Conservation (phyloP, 1,140 invertebrate genomes). For the Samia ricini region DNA sequence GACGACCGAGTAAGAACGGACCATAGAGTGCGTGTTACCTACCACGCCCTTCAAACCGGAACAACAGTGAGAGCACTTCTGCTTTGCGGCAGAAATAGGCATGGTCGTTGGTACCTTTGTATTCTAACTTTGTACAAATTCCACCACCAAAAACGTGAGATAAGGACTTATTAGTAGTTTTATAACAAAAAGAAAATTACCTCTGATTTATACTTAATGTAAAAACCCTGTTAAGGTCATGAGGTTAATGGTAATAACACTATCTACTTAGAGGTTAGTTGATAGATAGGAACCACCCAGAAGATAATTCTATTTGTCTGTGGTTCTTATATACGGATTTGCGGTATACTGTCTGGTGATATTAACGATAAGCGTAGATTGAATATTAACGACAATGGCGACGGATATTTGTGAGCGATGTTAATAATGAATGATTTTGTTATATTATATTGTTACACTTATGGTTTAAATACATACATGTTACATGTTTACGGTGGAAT, state of each 20-base stretch:
- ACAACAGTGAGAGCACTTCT: no score
- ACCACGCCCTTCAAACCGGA: no score
- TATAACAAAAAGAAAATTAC: neutral
- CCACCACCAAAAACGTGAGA: neutral
- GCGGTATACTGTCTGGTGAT: neutral
- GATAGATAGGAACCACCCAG: neutral
- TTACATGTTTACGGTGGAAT: constrained; percentile 8
- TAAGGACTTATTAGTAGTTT: neutral
- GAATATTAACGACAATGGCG: neutral
- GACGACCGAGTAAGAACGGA: no score
- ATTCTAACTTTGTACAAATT: no score
- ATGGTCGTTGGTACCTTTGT: no score
- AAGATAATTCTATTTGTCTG: neutral
- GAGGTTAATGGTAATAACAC: neutral
- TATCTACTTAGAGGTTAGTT: neutral
- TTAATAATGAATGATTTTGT: neutral
- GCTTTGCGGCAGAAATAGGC: no score
- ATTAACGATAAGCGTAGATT: neutral
- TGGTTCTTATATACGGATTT: neutral
- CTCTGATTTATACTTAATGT: neutral
- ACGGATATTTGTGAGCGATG: neutral
- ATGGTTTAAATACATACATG: neutral
- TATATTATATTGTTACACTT: neutral
- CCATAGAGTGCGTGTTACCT: no score
- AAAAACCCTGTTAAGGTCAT: neutral